Percentiles rank a stretch among this genome's conserved stretches.
These are phyloP conservation scores for Mactromeris polynyma DNA, from an alignment of 2,888 invertebrate genomes.

Conservation along the genomic window DNA sequence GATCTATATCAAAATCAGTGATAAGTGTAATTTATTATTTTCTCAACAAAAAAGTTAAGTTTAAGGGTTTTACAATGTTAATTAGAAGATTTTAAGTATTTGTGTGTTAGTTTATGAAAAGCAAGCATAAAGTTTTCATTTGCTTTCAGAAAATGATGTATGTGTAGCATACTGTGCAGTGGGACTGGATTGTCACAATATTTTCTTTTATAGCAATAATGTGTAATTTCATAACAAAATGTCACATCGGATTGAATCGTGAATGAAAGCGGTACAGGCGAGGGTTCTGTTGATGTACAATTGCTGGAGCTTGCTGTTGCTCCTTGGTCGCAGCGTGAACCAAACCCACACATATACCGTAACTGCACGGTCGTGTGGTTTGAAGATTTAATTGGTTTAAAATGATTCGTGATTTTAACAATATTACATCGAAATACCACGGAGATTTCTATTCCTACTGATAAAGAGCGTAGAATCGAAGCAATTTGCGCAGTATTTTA, in stretches of 20 bases:
- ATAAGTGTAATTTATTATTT: too few relatives aligned
- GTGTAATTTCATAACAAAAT: too few relatives aligned
- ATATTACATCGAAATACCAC: constrained; percentile 20
- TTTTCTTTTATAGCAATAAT: too few relatives aligned
- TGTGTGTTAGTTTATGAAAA: too few relatives aligned
- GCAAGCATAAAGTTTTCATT: too few relatives aligned
- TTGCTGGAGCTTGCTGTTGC: background rate
- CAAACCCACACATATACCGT: background rate
- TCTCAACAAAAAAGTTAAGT: too few relatives aligned
- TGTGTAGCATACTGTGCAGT: too few relatives aligned
- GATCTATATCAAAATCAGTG: too few relatives aligned
- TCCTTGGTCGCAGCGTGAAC: background rate
- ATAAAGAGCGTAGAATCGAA: constrained; percentile 39
- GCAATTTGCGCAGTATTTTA: constrained; percentile 42
- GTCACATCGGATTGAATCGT: background rate
- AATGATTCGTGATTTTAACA: constrained; percentile 14
- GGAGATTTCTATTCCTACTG: background rate
- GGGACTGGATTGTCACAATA: too few relatives aligned
- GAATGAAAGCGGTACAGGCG: background rate
- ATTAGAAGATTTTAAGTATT: too few relatives aligned
- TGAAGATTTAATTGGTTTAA: constrained; percentile 32
- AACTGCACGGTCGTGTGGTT: constrained; percentile 8
- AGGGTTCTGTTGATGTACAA: background rate
- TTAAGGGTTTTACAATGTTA: too few relatives aligned
- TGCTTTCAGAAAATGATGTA: too few relatives aligned